Percentiles rank a stretch among this genome's conserved stretches.
phyloP scores from a whole-genome alignment of 2,113 vertebrate species.

The Vanacampus margaritifer region DNA sequence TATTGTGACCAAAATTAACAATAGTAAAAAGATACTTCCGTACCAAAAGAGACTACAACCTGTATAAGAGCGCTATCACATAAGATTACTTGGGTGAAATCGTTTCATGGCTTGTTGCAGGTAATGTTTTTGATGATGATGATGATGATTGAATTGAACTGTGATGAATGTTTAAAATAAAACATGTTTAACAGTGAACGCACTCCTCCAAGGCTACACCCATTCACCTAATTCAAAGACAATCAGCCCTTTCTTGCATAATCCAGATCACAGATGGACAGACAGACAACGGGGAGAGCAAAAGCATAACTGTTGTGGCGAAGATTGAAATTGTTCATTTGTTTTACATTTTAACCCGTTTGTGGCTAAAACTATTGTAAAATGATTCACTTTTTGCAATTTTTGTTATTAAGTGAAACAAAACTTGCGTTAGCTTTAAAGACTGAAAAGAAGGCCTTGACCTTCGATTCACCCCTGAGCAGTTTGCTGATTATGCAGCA shows the following conservation, averaged over 20 bases:
- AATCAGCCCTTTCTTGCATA: conserved; percentile 6
- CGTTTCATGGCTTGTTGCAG: too few relatives aligned
- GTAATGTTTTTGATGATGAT: not conserved
- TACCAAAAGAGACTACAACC: too few relatives aligned
- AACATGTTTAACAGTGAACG: not conserved
- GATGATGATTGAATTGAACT: too few relatives aligned
- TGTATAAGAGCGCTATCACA: too few relatives aligned
- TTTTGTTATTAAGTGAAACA: not conserved
- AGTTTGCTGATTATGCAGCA: conserved; percentile 4
- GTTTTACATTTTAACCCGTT: not conserved
- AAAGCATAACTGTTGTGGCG: not conserved
- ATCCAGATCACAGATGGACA: conserved; percentile 8
- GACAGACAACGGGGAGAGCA: not conserved
- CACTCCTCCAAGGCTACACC: not conserved
- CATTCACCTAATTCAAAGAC: not conserved
- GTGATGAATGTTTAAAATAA: not conserved
- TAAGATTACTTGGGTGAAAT: too few relatives aligned
- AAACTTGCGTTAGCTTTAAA: not conserved
- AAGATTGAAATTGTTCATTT: not conserved
- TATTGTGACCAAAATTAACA: too few relatives aligned
- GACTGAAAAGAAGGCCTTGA: conserved; percentile 16
- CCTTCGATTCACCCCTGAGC: conserved; percentile 43
- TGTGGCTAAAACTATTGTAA: not conserved
- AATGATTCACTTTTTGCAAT: not conserved
- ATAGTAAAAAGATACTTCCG: too few relatives aligned